Base-by-base conservation (phyloP, 2,113 vertebrate species). In the Cariama cristata region DNA sequence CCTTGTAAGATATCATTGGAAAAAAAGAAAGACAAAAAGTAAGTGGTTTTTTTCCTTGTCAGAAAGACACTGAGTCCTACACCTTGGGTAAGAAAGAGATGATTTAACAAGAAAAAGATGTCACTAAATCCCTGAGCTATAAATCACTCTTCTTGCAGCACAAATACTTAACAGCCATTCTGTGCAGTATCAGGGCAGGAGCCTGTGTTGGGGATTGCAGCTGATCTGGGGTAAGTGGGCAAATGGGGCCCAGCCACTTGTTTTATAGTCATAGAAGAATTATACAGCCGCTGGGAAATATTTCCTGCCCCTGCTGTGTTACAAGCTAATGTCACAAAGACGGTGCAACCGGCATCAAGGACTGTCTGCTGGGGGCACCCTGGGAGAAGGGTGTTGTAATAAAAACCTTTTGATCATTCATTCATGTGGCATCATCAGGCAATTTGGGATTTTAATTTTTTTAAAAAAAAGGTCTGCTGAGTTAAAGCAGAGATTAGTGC, bases 21-120 rank as follows among this genome's bases (percentile, higher is more conserved):
- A 73, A 44, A 69, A 80, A 42, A 47, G 40, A 59, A 66, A 86
- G 59, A 63, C 32, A 93, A 84, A 90, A 96, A 77, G 42, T 5
- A 6, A 50, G 2, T 47, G 7, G 59, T 77, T 49, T 91, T 92
- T 96, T 91, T 56, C 22, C 73, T 71, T 72, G 73, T 89, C 64
- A 35, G 80, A 77, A 89, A 94, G 93, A 77, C 52, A 62, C 75
- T 0, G 1, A 93, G 64, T 75, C 64, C 91, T 87, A 58, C 73
- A 93, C 44, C 84, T 67, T 44, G 69, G 69, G 69, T 91, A 66
- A 91, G 84, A 85, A 84, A 89, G 64, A 71, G 52, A 56, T 75
- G 89, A 63, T 91, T 93, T 94, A 95, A 95, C 68, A 91, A 64
- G 93, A 71, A 92, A 81, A 94, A 94, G 56, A 89, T 85, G 80